Conservation (phyloP, 2,113 vertebrate genomes). For the Atherinomorus stipes region DNA sequence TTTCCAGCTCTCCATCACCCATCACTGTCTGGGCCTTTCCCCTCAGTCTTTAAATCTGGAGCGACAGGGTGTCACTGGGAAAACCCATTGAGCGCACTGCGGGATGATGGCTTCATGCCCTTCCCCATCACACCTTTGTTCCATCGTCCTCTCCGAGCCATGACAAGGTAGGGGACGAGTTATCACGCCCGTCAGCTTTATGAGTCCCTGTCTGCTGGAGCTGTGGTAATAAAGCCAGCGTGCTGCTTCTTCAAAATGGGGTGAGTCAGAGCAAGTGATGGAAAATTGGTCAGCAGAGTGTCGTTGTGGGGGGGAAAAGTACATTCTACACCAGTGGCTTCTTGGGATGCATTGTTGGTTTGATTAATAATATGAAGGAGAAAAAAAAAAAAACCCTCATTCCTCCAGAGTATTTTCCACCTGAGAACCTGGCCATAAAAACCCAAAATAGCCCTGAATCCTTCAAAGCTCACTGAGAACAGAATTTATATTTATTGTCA, state of each 20-base stretch:
- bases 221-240: constrained; percentile 71
- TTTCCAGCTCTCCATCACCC: constrained; percentile 49
- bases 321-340: constrained; percentile 40
- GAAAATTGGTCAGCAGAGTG: constrained; percentile 76
- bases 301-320: constrained; percentile 51
- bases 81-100: constrained; percentile 56
- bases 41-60: constrained; percentile 63
- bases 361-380: constrained; percentile 63
- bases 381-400: constrained; percentile 24
- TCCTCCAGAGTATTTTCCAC: constrained; percentile 56
- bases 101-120: constrained; percentile 70
- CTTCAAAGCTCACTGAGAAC: constrained; percentile 25
- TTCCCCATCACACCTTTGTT: constrained; percentile 77
- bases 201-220: constrained; percentile 69
- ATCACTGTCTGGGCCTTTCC: constrained; percentile 45
- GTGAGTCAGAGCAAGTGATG: constrained; percentile 70
- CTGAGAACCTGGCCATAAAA: constrained; percentile 47
- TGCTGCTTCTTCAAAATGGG: constrained; percentile 68
- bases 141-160: constrained; percentile 64
- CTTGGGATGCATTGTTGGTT: constrained; percentile 64
- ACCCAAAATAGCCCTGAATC: constrained; percentile 47
- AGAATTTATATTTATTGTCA: constrained; percentile 34
- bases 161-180: constrained; percentile 74
- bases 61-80: constrained; percentile 66
- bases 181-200: constrained; percentile 79